These are phyloP conservation scores for Mionectes macconnelli DNA, from an alignment of 2,113 vertebrate species.

Conservation along the genomic window DNA sequence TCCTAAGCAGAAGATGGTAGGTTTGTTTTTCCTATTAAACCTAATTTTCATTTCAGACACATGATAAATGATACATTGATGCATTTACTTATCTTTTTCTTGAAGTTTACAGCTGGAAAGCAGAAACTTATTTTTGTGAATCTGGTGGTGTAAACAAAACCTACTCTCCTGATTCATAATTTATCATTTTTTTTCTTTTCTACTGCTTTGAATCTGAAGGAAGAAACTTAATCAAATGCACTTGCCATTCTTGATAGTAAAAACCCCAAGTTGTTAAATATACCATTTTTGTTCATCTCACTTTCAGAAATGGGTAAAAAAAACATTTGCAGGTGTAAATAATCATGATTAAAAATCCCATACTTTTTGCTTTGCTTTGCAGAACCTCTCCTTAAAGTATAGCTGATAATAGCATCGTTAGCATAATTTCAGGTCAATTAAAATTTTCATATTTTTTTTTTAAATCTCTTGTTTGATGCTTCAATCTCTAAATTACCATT, in stretches of 20 bases:
- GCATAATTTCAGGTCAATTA: neutral
- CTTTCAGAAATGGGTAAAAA: neutral
- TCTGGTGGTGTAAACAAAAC: neutral
- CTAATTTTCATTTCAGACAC: conserved; percentile 50
- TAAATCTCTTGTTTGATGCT: neutral
- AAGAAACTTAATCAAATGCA: conserved; percentile 7
- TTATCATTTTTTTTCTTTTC: neutral
- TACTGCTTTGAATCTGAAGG: neutral
- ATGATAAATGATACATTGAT: conserved; percentile 40
- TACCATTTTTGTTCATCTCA: neutral
- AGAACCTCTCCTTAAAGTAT: neutral
- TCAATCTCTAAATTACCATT: neutral
- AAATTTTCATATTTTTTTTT: neutral
- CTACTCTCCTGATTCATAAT: neutral
- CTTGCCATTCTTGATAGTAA: neutral
- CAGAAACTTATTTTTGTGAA: neutral
- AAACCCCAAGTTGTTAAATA: neutral
- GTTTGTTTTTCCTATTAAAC: conserved; percentile 57
- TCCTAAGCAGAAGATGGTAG: conserved; percentile 52
- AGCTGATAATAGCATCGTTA: neutral
- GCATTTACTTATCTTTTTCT: conserved; percentile 24
- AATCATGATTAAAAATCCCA: neutral
- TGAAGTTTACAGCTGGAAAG: neutral
- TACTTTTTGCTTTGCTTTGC: neutral
- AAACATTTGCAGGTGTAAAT: neutral